These are phyloP conservation scores for Ancistrus triradiatus DNA, from an alignment of 2,113 vertebrate species.

Conservation along the genomic window DNA sequence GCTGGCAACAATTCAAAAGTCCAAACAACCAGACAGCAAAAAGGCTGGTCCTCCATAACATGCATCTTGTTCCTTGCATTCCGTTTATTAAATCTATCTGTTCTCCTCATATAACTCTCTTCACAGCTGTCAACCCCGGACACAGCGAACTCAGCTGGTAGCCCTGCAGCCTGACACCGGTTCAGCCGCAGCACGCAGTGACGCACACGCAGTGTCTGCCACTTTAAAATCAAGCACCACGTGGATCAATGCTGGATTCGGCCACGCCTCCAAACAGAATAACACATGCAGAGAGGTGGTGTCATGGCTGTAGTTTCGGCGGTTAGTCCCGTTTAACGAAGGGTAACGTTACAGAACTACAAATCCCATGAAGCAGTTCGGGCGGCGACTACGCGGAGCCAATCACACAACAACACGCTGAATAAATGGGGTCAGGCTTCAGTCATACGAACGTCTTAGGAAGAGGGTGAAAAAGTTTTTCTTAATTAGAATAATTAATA, in stretches of 20 bases:
- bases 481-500: not conserved
- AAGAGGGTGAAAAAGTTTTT: not conserved
- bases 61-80: conserved; percentile 34
- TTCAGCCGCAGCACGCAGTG: not conserved
- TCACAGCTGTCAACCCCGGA: conserved; percentile 8
- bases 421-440: conserved; percentile 15
- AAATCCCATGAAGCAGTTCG: conserved; percentile 34
- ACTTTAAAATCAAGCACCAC: conserved; percentile 25
- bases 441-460: not conserved
- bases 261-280: conserved; percentile 41
- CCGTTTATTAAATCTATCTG: not conserved
- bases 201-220: not conserved
- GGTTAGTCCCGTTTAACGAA: rapidly evolving
- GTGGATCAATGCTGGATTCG: conserved; percentile 4
- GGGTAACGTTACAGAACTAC: conserved; percentile 39
- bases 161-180: not conserved
- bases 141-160: not conserved
- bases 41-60: conserved; percentile 35
- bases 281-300: conserved; percentile 4
- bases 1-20: conserved; percentile 51
- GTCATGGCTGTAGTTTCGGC: conserved; percentile 13
- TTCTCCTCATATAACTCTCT: not conserved
- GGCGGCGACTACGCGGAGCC: conserved; percentile 28
- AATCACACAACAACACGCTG: conserved; percentile 66
- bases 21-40: conserved; percentile 41